A percentile compares a stretch with the other conserved stretches of the same genome.
Evolutionary conservation across 2,797 vertebrate genomes (phyloP).

Genomic region (Vireo griseus): DNA sequence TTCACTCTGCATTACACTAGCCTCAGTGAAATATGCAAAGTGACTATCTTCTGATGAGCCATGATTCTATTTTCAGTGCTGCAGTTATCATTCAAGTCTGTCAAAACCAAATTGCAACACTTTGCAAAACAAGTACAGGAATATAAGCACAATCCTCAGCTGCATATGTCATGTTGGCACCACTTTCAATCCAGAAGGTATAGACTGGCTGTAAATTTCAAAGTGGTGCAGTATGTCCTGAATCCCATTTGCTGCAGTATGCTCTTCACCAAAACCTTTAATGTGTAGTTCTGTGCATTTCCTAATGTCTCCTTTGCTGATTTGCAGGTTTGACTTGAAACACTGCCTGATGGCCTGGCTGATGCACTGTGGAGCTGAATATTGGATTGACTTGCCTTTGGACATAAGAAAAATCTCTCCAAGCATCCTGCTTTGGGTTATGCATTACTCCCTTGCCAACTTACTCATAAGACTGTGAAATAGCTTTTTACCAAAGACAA

Average conservation of each 20-base stretch:
- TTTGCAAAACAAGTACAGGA: slow-evolving; percentile 48
- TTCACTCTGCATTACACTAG: background rate
- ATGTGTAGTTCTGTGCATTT: background rate
- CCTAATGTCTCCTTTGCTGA: background rate
- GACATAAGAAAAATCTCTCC: slow-evolving; percentile 4
- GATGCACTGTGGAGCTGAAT: background rate
- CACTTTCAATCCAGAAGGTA: slow-evolving; percentile 37
- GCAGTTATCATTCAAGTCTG: slow-evolving; percentile 52
- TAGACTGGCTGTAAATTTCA: slow-evolving; percentile 28
- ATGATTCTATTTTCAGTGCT: slow-evolving; percentile 39
- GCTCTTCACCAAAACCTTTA: background rate
- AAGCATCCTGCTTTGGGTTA: background rate
- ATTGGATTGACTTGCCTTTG: background rate
- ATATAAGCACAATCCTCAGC: slow-evolving; percentile 24
- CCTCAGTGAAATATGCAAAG: slow-evolving; percentile 25
- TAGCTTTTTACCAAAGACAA: slow-evolving; percentile 51
- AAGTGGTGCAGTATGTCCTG: background rate
- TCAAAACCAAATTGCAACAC: slow-evolving; percentile 55
- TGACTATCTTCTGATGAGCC: slow-evolving; percentile 24
- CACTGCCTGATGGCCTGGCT: background rate
- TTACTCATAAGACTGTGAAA: slow-evolving; percentile 50
- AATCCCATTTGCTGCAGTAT: background rate
- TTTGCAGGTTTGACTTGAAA: background rate
- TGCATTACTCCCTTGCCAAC: slow-evolving; percentile 20
- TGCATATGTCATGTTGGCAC: slow-evolving; percentile 53